Percentiles rank a stretch among this genome's conserved stretches.
phyloP scores from a whole-genome alignment of 2,888 invertebrate species.

The Drosophila nr. medialis region DNA sequence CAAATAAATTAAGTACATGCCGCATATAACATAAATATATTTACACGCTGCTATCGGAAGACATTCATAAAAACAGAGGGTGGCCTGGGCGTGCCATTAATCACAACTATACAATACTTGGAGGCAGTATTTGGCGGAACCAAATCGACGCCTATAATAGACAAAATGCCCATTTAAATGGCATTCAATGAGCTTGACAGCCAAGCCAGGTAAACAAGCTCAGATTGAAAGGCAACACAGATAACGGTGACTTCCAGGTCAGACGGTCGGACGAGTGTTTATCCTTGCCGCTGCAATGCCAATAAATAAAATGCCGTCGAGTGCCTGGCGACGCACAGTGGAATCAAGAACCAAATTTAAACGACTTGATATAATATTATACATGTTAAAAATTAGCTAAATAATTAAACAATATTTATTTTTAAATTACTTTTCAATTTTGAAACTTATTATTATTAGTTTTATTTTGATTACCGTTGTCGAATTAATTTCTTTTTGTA shows the following conservation, averaged over 20 bases:
- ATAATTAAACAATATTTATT: background rate
- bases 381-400: background rate
- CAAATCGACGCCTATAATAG: conserved; percentile 62
- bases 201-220: conserved; percentile 27
- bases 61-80: conserved; percentile 13
- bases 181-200: conserved; percentile 40
- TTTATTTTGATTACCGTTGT: background rate
- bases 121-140: conserved; percentile 5
- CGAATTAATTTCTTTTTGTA: background rate
- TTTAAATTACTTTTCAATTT: background rate
- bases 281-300: conserved; percentile 31
- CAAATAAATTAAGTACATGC: conserved; percentile 57
- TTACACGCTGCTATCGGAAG: conserved; percentile 16
- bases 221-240: conserved; percentile 35
- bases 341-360: background rate
- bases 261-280: background rate
- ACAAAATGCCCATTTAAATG: conserved; percentile 70
- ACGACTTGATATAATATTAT: background rate
- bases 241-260: conserved; percentile 7
- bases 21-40: conserved; percentile 29
- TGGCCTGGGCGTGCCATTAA: conserved; percentile 52
- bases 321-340: conserved; percentile 15
- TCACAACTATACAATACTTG: conserved; percentile 38
- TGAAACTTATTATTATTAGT: background rate
- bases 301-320: conserved; percentile 61